Percentiles rank a stretch among this genome's conserved stretches.
These are phyloP conservation scores for Forficula auricularia DNA, from an alignment of 1,140 invertebrate genomes.

Conservation along the genomic window DNA sequence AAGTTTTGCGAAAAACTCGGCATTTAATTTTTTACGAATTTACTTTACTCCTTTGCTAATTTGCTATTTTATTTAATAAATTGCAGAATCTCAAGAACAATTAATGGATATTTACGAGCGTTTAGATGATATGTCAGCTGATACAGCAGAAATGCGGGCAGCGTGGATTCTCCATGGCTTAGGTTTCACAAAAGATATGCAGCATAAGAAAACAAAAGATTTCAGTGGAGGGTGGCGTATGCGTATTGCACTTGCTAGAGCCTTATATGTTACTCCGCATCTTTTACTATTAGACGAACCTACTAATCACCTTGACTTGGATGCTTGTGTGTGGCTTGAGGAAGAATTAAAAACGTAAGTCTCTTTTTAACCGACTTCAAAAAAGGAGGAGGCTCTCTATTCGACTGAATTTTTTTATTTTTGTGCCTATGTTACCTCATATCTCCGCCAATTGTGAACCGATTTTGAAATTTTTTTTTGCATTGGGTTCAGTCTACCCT, in stretches of 20 bases:
- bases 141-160: constrained; percentile 84
- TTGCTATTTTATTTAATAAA: no score
- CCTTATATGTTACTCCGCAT: constrained; percentile 82
- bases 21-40: no score
- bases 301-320: constrained; percentile 95
- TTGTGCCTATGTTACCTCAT: no score
- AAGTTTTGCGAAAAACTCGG: no score
- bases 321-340: constrained; percentile 99
- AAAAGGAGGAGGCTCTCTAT: no score
- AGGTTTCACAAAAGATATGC: constrained; percentile 91
- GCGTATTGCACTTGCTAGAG: constrained; percentile 94
- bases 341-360: constrained; percentile 80
- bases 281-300: constrained; percentile 88
- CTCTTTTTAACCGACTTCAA: constrained; percentile 7
- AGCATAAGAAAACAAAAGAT: constrained; percentile 75
- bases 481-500: no score
- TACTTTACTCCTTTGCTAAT: no score
- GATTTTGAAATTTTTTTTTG: no score
- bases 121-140: constrained; percentile 88
- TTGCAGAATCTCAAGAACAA: constrained; percentile 83
- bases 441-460: no score
- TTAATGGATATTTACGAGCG: constrained; percentile 96
- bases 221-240: constrained; percentile 91
- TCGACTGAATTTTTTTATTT: no score
- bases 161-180: constrained; percentile 90